phyloP scores from a whole-genome alignment of 92 coral and sea anemone species.

The Bergia puertoricense region DNA sequence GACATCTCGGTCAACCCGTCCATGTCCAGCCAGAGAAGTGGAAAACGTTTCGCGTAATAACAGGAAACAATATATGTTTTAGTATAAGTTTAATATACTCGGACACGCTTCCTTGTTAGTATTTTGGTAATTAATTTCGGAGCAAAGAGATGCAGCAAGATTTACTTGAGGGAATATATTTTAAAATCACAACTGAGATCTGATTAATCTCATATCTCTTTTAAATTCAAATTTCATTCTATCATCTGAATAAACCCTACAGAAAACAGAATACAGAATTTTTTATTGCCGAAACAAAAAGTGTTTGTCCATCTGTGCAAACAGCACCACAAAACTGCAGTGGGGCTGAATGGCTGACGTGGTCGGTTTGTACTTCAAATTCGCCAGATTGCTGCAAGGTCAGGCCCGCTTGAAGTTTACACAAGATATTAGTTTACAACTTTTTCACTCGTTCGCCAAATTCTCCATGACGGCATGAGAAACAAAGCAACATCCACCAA shows the following conservation, averaged over 20 bases:
- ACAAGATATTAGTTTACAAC: not conserved
- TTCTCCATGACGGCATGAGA: not conserved
- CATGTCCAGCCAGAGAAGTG: not conserved
- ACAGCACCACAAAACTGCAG: conserved; percentile 21
- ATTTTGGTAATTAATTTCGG: not conserved
- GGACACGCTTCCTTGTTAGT: not conserved
- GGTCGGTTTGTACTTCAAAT: conserved; percentile 29
- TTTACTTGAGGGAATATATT: not conserved
- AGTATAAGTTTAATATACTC: too few relatives aligned
- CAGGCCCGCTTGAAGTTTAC: not conserved
- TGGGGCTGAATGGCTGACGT: conserved; percentile 33
- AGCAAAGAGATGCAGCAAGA: not conserved
- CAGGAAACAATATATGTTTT: not conserved
- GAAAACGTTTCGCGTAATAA: not conserved
- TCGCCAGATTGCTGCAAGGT: not conserved
- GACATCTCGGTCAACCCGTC: not conserved
- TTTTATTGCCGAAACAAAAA: not conserved
- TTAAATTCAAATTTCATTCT: not conserved
- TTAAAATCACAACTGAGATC: not conserved
- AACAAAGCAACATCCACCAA: conserved; percentile 7
- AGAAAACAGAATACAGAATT: not conserved
- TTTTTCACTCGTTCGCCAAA: not conserved
- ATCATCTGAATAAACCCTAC: conserved; percentile 21
- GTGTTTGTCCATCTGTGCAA: conserved; percentile 60
- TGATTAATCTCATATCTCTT: not conserved